Percentiles rank a stretch among this genome's conserved stretches.
Conservation (phyloP, 1,140 invertebrate species). For the Eufriesea mexicana region DNA sequence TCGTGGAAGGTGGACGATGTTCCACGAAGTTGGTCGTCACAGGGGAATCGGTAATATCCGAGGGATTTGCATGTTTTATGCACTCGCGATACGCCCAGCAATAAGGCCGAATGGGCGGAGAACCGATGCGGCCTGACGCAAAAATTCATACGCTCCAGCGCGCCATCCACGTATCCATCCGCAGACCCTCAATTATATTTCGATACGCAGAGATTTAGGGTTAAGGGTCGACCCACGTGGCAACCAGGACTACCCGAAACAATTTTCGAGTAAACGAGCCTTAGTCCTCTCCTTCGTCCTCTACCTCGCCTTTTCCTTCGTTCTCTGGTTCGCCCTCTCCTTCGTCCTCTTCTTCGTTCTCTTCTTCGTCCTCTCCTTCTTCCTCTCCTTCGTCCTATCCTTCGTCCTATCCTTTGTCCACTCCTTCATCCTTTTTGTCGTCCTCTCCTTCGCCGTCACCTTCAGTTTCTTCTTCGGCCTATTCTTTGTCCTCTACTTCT, state of each 20-base stretch:
- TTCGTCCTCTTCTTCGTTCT: too few relatives aligned
- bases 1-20: neutral
- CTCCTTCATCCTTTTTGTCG: too few relatives aligned
- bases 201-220: constrained; percentile 67
- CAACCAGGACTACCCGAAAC: constrained; percentile 41
- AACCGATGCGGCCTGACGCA: constrained; percentile 30
- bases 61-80: constrained; percentile 65
- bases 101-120: constrained; percentile 59
- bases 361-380: too few relatives aligned
- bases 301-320: too few relatives aligned
- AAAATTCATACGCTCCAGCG: constrained; percentile 50
- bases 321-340: too few relatives aligned
- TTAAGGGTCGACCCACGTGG: constrained; percentile 52
- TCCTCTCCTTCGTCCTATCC: too few relatives aligned
- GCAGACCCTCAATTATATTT: constrained; percentile 63
- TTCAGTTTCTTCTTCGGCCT: too few relatives aligned
- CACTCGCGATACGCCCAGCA: constrained; percentile 54
- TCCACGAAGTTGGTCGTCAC: constrained; percentile 34
- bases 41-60: constrained; percentile 47
- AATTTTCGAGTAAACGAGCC: constrained; percentile 56
- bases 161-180: constrained; percentile 8
- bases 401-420: too few relatives aligned
- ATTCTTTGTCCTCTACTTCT: too few relatives aligned
- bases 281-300: neutral
- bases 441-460: too few relatives aligned